Conservation (phyloP, 2,888 invertebrate genomes). For the Dendrolimus houi region DNA sequence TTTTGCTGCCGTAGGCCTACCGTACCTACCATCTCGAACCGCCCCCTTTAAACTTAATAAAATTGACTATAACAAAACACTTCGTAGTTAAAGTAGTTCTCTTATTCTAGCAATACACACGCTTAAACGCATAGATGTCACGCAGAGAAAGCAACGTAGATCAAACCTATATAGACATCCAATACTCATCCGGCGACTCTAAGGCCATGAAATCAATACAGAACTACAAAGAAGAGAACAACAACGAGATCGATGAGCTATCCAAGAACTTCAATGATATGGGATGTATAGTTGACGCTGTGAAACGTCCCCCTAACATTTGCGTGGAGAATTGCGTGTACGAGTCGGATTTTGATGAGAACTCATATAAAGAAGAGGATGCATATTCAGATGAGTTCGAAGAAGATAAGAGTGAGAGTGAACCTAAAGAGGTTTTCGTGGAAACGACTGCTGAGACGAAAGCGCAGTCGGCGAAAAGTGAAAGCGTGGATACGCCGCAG, state of each 20-base stretch:
- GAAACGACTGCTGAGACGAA: conserved; percentile 9
- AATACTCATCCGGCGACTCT: conserved; percentile 57
- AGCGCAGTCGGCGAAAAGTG: conserved; percentile 23
- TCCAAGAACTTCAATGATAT: conserved; percentile 61
- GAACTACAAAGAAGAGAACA: conserved; percentile 57
- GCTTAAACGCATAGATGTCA: conserved; percentile 45
- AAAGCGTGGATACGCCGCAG: conserved; percentile 16
- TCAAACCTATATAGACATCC: conserved; percentile 33
- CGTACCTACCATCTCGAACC: too few relatives aligned
- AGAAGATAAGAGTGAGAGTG: conserved; percentile 52
- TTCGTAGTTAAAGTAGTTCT: background rate
- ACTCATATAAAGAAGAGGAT: conserved; percentile 38
- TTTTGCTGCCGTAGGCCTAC: too few relatives aligned
- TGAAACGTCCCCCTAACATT: conserved; percentile 57
- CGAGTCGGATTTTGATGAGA: conserved; percentile 38
- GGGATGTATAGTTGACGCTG: conserved; percentile 64
- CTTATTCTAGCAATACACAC: background rate
- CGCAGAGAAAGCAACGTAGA: conserved; percentile 44
- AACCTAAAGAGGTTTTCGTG: conserved; percentile 20
- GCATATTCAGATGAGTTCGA: conserved; percentile 69
- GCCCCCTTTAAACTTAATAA: too few relatives aligned
- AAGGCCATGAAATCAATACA: conserved; percentile 47
- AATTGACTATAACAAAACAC: too few relatives aligned
- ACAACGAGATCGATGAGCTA: conserved; percentile 64
- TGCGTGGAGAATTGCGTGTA: conserved; percentile 60